Percentiles rank a stretch among this genome's conserved stretches.
Evolutionary conservation across 2,113 vertebrate genomes (phyloP).

Genomic region (Diadophis punctatus): DNA sequence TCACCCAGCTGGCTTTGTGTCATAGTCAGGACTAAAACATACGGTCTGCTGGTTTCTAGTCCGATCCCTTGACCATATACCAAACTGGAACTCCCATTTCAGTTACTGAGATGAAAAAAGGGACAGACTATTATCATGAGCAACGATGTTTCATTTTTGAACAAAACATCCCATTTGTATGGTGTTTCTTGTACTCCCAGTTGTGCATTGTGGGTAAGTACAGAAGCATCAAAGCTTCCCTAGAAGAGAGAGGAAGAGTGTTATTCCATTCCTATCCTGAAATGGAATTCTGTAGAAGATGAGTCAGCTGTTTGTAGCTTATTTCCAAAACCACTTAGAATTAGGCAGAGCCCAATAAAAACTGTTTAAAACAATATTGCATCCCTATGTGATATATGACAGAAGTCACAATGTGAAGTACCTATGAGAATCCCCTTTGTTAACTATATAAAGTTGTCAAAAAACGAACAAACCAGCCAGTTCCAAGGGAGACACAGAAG

Average conservation of each 20-base stretch:
- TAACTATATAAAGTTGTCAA: not conserved
- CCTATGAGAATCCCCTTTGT: not conserved
- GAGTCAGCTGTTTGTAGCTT: not conserved
- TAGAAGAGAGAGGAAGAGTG: not conserved
- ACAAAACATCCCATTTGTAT: not conserved
- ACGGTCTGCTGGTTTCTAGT: not conserved
- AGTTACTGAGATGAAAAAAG: not conserved
- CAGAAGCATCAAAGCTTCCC: not conserved
- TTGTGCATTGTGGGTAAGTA: not conserved
- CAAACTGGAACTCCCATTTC: not conserved
- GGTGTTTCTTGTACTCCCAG: not conserved
- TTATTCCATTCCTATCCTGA: not conserved
- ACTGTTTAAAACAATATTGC: not conserved
- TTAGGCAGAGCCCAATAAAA: not conserved
- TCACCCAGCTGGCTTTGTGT: not conserved
- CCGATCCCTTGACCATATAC: not conserved
- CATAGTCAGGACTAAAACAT: not conserved
- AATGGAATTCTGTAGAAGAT: not conserved
- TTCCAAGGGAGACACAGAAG: not conserved
- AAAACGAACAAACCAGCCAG: not conserved
- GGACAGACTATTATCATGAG: not conserved
- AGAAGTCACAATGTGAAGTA: not conserved
- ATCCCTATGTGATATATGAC: not conserved
- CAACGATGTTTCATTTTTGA: not conserved
- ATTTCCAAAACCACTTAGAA: not conserved